phyloP scores from a whole-genome alignment of 53 echinoderm and acorn worm genomes.

The Pentamera pediparva region DNA sequence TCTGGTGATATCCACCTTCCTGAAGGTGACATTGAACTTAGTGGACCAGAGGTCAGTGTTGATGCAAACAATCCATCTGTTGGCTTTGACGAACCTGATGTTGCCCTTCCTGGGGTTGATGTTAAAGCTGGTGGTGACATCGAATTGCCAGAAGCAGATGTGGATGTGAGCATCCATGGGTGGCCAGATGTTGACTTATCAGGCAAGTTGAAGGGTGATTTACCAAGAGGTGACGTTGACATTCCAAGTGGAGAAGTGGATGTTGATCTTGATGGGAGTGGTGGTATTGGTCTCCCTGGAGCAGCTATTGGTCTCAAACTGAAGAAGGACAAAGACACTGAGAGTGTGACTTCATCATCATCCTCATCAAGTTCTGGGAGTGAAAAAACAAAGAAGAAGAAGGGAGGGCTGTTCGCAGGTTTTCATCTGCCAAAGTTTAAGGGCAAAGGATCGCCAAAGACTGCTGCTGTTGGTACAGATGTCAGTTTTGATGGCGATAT shows the following conservation, averaged over 20 bases:
- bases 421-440: conserved; percentile 51
- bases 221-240: background rate
- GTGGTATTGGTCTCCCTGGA: conserved; percentile 24
- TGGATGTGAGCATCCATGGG: conserved; percentile 5
- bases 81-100: background rate
- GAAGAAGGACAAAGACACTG: background rate
- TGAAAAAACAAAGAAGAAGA: conserved; percentile 47
- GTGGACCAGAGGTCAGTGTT: background rate
- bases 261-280: conserved; percentile 26
- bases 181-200: background rate
- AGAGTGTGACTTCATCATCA: conserved; percentile 20
- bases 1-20: background rate
- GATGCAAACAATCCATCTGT: too few species aligned
- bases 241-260: background rate
- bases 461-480: background rate
- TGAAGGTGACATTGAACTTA: background rate
- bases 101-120: background rate
- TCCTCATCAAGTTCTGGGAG: background rate
- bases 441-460: background rate
- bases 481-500: background rate
- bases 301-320: background rate
- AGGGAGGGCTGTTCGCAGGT: conserved; percentile 46
- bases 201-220: too few species aligned
- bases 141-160: background rate
- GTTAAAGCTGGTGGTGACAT: background rate